A percentile compares a stretch with the other conserved stretches of the same genome.
These are phyloP conservation scores for Odontothrips loti DNA, from an alignment of 2,888 invertebrate genomes.

Conservation along the genomic window DNA sequence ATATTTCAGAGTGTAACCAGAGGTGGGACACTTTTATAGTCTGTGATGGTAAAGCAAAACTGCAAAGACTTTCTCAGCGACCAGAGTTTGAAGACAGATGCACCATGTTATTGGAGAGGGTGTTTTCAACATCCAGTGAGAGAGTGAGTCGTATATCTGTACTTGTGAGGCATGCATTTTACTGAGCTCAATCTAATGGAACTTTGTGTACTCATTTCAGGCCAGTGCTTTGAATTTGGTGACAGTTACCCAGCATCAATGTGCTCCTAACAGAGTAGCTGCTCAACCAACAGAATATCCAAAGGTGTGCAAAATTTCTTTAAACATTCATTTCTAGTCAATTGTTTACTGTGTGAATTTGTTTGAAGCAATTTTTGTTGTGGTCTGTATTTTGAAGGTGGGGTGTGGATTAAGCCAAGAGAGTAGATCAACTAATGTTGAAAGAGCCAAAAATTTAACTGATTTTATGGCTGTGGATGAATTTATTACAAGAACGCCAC, in stretches of 20 bases:
- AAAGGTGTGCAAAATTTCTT: neutral
- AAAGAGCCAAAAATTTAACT: neutral
- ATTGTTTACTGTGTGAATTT: neutral
- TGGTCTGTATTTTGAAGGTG: too few species aligned
- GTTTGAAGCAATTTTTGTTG: neutral
- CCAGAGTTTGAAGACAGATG: conserved; percentile 5
- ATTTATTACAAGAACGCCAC: neutral
- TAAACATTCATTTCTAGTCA: neutral
- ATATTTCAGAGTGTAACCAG: neutral
- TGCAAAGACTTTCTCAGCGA: neutral
- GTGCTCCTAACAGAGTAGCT: neutral
- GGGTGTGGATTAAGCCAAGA: too few species aligned
- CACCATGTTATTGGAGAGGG: neutral
- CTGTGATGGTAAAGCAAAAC: neutral
- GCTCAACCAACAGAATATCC: neutral
- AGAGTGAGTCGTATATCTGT: neutral
- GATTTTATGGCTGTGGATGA: neutral
- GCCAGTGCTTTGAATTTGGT: neutral
- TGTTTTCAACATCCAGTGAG: neutral
- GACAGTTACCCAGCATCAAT: neutral
- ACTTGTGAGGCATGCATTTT: neutral
- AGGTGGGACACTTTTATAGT: neutral
- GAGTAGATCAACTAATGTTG: neutral
- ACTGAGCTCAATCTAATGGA: neutral
- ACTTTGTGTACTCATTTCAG: neutral